Evolutionary conservation across 2,797 vertebrate species (phyloP).

Genomic region (Potorous gilbertii): DNA sequence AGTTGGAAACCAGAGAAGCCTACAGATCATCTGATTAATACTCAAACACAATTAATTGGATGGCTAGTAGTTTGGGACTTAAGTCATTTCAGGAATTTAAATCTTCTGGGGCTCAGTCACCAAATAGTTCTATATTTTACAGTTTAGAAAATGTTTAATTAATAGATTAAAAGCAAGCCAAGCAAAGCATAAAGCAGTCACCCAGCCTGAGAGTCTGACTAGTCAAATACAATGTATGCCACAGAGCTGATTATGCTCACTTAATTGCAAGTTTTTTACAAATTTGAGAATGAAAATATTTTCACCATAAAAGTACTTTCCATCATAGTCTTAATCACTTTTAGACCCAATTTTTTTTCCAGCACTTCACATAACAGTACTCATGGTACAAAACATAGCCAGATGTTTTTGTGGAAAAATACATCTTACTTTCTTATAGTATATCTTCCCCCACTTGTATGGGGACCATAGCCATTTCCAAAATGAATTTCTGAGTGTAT

Average conservation of each 20-base stretch:
- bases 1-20: constrained; percentile 62
- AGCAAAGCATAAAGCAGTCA: constrained; percentile 46
- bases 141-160: constrained; percentile 68
- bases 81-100: constrained; percentile 66
- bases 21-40: constrained; percentile 60
- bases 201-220: constrained; percentile 13
- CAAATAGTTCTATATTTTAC: constrained; percentile 54
- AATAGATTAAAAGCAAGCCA: constrained; percentile 58
- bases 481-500: constrained; percentile 35
- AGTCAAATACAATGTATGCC: constrained; percentile 33
- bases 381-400: neutral
- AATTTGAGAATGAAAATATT: constrained; percentile 63
- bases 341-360: neutral
- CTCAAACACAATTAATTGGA: constrained; percentile 76
- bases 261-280: constrained; percentile 20
- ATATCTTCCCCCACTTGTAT: neutral
- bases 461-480: neutral
- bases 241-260: constrained; percentile 4
- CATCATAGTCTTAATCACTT: constrained; percentile 36
- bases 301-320: constrained; percentile 46
- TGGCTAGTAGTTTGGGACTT: constrained; percentile 64
- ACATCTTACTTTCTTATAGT: neutral
- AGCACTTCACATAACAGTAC: constrained; percentile 10
- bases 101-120: constrained; percentile 52
- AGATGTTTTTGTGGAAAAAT: constrained; percentile 4